A percentile compares a stretch with the other conserved stretches of the same genome.
These are phyloP conservation scores for Pandemis heparana DNA, from an alignment of 2,888 invertebrate genomes.

Conservation along the genomic window DNA sequence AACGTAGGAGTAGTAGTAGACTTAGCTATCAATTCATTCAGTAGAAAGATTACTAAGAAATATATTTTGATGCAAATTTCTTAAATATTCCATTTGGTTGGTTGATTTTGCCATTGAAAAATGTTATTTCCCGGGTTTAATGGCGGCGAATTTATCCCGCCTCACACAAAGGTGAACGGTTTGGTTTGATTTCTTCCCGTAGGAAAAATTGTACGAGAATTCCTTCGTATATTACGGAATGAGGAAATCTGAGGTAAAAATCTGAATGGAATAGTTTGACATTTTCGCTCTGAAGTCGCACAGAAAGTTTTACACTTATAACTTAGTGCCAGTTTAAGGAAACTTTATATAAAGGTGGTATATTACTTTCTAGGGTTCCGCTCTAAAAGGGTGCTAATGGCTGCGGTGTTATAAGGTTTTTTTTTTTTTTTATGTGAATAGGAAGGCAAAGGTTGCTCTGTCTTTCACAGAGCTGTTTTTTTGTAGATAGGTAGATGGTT, in stretches of 20 bases:
- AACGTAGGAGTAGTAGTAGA: neutral
- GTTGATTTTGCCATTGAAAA: slow-evolving; percentile 24
- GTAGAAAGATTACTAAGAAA: neutral
- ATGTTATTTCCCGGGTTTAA: slow-evolving; percentile 37
- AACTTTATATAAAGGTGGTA: neutral
- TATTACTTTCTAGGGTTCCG: no score
- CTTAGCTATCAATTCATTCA: neutral
- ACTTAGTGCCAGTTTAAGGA: neutral
- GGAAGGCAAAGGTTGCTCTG: no score
- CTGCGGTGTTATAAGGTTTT: no score
- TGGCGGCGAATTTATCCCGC: slow-evolving; percentile 35
- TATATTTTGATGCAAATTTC: slow-evolving; percentile 10
- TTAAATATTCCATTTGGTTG: slow-evolving; percentile 22
- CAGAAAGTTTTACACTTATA: neutral
- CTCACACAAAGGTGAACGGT: slow-evolving; percentile 32
- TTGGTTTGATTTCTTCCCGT: slow-evolving; percentile 35
- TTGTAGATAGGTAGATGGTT: no score
- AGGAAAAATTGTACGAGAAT: slow-evolving; percentile 12
- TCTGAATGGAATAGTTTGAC: slow-evolving; percentile 5
- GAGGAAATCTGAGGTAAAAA: slow-evolving; percentile 18
- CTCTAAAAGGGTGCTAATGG: no score
- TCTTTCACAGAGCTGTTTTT: no score
- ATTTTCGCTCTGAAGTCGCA: neutral
- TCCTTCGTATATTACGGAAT: slow-evolving; percentile 20
- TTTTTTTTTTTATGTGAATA: no score